Evolutionary conservation across 2,113 vertebrate species (phyloP), one percentile per base, ranked within the genome.

Genomic region (Microcebus ravelobensis): DNA sequence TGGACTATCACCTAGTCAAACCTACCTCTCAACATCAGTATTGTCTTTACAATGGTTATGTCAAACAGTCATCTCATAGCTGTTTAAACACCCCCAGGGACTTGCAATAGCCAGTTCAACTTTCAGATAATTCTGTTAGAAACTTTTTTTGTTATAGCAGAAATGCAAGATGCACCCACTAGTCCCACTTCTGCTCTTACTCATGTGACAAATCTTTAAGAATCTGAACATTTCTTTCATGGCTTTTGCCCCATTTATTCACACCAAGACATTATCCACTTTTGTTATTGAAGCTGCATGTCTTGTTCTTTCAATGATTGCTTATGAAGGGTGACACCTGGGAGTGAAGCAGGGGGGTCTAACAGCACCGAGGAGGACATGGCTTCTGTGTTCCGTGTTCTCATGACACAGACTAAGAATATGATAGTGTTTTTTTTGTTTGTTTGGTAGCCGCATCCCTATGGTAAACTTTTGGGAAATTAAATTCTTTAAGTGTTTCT

Each of bases 401-500:
- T 0, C 61, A 23, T 29, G 29, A 59, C 17, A 39, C 55, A 55
- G 27, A 3, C 14, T 55, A 91, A 85, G 36, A 88, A 29, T n/a
- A 2, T 29, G 2, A 63, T 27, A 34, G 12, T 8, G 45, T 45
- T 45, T 45, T 45, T 45, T 45, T 68, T 48, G 57, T 94, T 85
- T 93, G 36, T 94, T 86, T 93, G 79, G 45, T 52, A 84, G 25
- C 18, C n/a, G 11, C 9, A 68, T 61, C 27, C 31, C 13, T 77
- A 36, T 59, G 23, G 59, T 92, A 79, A 91, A 74, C n/a, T 84
- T 90, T 68, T 5, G 45, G 63, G 61, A 96, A 95, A 61, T 63
- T 79, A 67, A 71, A 61, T 59, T 59, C 2, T 29, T 70, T 71
- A 71, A 12, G 25, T 79, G 96, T 94, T 94, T 82, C 39, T 94